Conservation (phyloP, 2,113 vertebrate genomes). For the Camelus dromedarius region DNA sequence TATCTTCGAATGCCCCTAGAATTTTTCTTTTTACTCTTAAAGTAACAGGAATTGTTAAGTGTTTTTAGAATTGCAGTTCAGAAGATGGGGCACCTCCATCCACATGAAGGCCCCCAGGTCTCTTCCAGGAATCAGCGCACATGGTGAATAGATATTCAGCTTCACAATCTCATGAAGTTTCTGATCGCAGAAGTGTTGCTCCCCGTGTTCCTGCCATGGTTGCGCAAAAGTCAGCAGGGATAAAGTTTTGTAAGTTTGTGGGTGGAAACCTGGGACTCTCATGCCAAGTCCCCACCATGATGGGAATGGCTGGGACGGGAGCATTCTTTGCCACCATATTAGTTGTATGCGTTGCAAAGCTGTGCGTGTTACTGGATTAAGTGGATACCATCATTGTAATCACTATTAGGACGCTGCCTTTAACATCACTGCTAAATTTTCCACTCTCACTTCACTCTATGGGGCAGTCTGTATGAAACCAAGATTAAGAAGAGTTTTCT, state of each 20-base stretch:
- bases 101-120: background rate
- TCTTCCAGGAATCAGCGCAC: background rate
- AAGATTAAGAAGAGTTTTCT: background rate
- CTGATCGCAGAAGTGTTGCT: background rate
- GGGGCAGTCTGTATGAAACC: background rate
- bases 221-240: background rate
- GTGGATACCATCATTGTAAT: background rate
- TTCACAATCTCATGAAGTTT: background rate
- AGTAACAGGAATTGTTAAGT: background rate
- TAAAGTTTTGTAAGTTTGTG: background rate
- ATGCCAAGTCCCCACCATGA: background rate
- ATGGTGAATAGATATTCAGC: background rate
- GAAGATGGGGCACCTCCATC: background rate
- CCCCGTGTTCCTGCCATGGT: background rate
- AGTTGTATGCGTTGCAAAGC: background rate
- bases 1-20: slow-evolving; percentile 32
- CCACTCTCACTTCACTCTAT: background rate
- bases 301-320: background rate
- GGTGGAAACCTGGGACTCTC: background rate
- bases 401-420: background rate
- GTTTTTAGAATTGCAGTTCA: slow-evolving; percentile 27
- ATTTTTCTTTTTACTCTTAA: background rate
- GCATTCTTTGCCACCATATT: background rate
- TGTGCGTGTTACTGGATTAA: background rate
- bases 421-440: background rate